phyloP scores from a whole-genome alignment of 2,113 vertebrate genomes.

The Galemys pyrenaicus region DNA sequence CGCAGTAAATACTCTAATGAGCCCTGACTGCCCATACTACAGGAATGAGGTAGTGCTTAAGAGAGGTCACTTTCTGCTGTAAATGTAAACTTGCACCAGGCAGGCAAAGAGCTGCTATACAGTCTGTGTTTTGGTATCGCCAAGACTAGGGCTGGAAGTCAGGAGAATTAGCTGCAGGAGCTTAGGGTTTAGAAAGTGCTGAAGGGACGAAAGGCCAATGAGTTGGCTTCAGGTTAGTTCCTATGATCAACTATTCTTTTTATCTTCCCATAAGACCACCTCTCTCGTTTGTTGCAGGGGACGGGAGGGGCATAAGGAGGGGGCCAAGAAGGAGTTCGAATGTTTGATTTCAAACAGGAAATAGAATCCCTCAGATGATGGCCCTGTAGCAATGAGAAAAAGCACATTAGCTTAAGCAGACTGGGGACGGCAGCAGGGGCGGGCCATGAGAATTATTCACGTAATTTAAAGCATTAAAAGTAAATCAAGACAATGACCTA shows the following conservation, averaged over 20 bases:
- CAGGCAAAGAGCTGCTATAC: conserved; percentile 74
- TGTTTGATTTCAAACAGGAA: conserved; percentile 85
- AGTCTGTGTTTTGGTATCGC: conserved; percentile 83
- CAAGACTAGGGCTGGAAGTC: conserved; percentile 85
- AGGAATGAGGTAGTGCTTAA: neutral
- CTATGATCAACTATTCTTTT: conserved; percentile 94
- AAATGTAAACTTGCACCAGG: conserved; percentile 72
- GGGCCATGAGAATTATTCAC: conserved; percentile 73
- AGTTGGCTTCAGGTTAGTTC: conserved; percentile 93
- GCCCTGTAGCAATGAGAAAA: conserved; percentile 81
- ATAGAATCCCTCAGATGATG: conserved; percentile 81
- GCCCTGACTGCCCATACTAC: neutral
- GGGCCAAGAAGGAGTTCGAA: conserved; percentile 70
- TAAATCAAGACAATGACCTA: conserved; percentile 80
- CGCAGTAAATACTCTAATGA: neutral
- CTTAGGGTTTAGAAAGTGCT: conserved; percentile 92
- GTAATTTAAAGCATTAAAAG: conserved; percentile 81
- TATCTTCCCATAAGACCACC: conserved; percentile 85
- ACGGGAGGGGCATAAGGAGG: conserved; percentile 58
- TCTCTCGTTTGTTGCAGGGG: conserved; percentile 83
- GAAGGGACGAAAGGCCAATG: conserved; percentile 91
- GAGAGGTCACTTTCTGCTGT: neutral
- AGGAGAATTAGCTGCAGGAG: conserved; percentile 92
- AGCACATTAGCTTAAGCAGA: conserved; percentile 82
- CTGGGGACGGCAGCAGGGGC: neutral